phyloP scores from a whole-genome alignment of 2,113 vertebrate species.

The Myodes glareolus region DNA sequence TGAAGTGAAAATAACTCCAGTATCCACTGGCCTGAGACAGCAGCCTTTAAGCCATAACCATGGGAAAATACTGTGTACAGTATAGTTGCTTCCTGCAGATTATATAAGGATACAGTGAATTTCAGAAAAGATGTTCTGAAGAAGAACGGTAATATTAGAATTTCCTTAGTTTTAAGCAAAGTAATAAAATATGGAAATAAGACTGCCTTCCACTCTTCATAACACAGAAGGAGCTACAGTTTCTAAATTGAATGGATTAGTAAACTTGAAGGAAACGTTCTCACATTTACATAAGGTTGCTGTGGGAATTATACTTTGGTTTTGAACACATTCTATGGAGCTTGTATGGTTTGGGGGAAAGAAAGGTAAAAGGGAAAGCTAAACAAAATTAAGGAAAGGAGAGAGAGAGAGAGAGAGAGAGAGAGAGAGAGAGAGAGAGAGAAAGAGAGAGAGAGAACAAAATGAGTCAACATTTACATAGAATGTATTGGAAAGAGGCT shows the following conservation, averaged over 20 bases:
- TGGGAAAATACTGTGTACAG: background rate
- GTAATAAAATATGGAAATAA: background rate
- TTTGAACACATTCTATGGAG: background rate
- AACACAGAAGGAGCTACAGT: background rate
- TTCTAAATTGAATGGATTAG: background rate
- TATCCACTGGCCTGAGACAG: background rate
- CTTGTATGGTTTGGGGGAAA: background rate
- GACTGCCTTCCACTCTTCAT: background rate
- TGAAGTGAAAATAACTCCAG: background rate
- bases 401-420: too few species aligned
- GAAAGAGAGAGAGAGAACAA: fast-evolving
- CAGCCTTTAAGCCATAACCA: background rate
- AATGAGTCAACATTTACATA: background rate
- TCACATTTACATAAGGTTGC: background rate
- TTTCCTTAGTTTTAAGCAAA: background rate
- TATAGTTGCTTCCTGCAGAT: background rate
- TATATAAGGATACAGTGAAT: background rate
- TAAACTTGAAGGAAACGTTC: background rate
- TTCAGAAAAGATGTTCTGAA: background rate
- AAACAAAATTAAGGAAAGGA: background rate
- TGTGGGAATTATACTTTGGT: background rate
- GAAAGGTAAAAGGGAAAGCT: too few species aligned
- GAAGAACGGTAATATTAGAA: background rate
- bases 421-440: too few species aligned
- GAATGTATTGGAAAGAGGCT: background rate